Conservation (phyloP, 30 jellyfish, hydroid and myxozoan species). For the Cassiopea xamachana region DNA sequence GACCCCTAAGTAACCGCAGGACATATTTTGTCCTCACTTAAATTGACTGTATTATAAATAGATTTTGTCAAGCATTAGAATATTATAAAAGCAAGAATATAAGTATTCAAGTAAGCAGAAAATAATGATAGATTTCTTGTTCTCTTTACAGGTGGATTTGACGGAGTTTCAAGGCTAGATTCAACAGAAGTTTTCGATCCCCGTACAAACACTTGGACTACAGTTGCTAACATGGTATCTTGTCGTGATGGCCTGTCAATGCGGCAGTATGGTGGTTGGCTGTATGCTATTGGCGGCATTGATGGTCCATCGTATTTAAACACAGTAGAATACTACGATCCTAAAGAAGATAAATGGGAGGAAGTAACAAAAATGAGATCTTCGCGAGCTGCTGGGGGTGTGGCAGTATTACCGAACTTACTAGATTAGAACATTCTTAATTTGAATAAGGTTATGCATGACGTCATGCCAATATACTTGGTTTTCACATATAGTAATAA, state of each 20-base stretch:
- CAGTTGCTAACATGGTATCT: conserved; percentile 81
- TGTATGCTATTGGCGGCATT: conserved; percentile 96
- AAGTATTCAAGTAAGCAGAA: no score
- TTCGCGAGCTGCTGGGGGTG: conserved; percentile 98
- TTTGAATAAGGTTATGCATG: neutral
- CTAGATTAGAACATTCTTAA: neutral
- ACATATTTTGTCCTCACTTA: no score
- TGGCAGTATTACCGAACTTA: conserved; percentile 81
- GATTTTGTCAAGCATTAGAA: no score
- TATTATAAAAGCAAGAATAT: no score
- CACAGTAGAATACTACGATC: conserved; percentile 96
- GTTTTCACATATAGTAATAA: no score
- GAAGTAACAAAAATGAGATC: conserved; percentile 74
- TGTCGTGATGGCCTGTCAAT: conserved; percentile 95
- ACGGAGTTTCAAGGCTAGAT: conserved; percentile 87
- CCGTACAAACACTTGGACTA: conserved; percentile 84
- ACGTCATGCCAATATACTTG: no score
- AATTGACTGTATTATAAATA: no score
- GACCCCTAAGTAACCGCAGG: no score
- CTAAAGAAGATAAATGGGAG: conserved; percentile 84
- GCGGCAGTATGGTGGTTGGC: conserved; percentile 91
- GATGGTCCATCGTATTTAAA: conserved; percentile 98
- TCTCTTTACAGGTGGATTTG: conserved; percentile 86
- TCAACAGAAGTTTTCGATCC: conserved; percentile 94
- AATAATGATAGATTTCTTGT: no score